These are phyloP conservation scores for Oncorhynchus nerka DNA, from an alignment of 2,113 vertebrate species.

Conservation along the genomic window DNA sequence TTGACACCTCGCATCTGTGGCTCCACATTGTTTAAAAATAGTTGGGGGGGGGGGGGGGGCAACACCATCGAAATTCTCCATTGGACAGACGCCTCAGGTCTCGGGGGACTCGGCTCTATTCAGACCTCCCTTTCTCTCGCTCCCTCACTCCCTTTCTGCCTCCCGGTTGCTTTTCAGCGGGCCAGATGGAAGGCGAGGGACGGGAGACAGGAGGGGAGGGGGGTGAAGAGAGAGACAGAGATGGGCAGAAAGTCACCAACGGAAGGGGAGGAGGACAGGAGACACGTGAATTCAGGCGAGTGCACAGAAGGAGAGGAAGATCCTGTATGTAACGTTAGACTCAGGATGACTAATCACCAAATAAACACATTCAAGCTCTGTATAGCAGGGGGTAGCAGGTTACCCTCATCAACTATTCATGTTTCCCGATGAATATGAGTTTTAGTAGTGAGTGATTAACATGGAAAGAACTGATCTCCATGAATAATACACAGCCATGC, in stretches of 20 bases:
- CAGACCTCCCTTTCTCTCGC: not conserved
- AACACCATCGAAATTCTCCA: slow-evolving; percentile 28
- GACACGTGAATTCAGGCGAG: not conserved
- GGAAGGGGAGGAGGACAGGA: not conserved
- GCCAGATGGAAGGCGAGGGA: slow-evolving; percentile 30
- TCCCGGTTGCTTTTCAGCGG: slow-evolving; percentile 7
- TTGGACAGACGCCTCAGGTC: not conserved
- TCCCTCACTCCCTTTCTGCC: not conserved
- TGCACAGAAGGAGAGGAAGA: not conserved
- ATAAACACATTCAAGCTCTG: no score
- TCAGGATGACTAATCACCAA: no score
- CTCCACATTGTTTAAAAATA: not conserved
- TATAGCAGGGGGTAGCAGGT: no score
- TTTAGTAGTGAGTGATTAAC: no score
- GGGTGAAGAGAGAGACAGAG: slow-evolving; percentile 20
- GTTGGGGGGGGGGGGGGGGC: not conserved
- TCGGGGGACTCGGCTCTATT: slow-evolving; percentile 5
- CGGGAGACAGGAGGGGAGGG: not conserved
- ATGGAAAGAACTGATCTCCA: no score
- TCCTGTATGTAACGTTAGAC: no score
- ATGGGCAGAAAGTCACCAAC: not conserved
- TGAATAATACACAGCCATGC: no score
- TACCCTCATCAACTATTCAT: no score
- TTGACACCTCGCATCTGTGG: slow-evolving; percentile 11
- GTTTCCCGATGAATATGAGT: no score